Base-by-base conservation (phyloP, 2,113 vertebrate genomes). In the Falco punctatus region DNA sequence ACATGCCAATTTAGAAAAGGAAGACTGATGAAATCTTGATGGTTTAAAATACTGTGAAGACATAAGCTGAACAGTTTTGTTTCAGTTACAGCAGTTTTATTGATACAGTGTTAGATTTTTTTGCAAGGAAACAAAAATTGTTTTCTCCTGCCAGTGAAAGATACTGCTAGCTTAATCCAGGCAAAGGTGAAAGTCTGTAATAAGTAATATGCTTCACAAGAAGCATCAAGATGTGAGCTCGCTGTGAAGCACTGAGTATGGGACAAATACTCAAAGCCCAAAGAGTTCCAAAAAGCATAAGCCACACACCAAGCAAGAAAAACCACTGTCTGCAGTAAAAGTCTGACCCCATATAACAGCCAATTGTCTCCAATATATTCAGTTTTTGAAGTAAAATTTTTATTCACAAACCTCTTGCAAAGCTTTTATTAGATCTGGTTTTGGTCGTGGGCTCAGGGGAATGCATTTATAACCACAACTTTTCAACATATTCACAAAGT, bases 391-490 rank as follows among this genome's bases (percentile, higher is more conserved):
- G 27, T 24, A 48, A 49, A 64, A 12, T 23, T 75, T 86, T 83
- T 85, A 84, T 77, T 80, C 79, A 97, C 98, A 94, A 86, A 99
- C 99, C 98, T 99, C 99, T 97, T 97, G 98, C 84, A 99, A 98
- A 64, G 99, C 98, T 97, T 98, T 99, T 54, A 99, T 94, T 74
- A 99, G 87, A 67, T 99, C 99, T 55, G 98, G 97, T 90, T 99
- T 99, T 84, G 99, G 98, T 17, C 98, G 96, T 10, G 98, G 97
- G 40, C 97, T 98, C 89, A 98, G 98, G 11, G 99, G 99, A 92
- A 99, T 98, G 96, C 98, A 99, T 95, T 99, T 99, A 90, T 99
- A 98, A 40, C 99, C 99, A 87, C 99, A 99, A 22, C 98, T 96
- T 95, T 99, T 99, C 89, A 99, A 94, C 2, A 98, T 98, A 83